Percentiles rank a stretch among this genome's conserved stretches.
These are phyloP conservation scores for Tryphoninae sp. DNA, from an alignment of 2,888 invertebrate species.

Conservation along the genomic window DNA sequence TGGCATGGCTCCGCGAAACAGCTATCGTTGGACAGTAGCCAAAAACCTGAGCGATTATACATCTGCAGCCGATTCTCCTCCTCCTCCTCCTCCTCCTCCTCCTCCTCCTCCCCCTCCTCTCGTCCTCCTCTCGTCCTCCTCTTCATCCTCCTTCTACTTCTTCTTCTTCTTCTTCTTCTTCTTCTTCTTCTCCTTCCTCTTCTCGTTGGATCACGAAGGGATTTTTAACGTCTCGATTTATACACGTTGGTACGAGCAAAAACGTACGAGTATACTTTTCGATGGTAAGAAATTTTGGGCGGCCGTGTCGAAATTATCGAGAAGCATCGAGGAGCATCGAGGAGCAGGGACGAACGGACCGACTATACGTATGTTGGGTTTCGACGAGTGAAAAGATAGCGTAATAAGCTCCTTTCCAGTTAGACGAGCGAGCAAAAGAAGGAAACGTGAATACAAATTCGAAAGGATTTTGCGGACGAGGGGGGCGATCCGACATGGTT, in stretches of 20 bases:
- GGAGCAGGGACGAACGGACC: no score
- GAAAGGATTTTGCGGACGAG: slow-evolving; percentile 64
- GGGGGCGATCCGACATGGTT: slow-evolving; percentile 54
- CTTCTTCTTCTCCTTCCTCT: neutral
- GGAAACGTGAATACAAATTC: slow-evolving; percentile 64
- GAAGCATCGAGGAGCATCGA: no score
- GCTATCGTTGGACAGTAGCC: slow-evolving; percentile 78
- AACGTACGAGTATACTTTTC: neutral
- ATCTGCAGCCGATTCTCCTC: slow-evolving; percentile 18
- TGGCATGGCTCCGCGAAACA: slow-evolving; percentile 68
- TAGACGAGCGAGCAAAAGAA: neutral
- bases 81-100: slow-evolving; percentile 19
- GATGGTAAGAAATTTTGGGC: no score
- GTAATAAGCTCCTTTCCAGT: no score
- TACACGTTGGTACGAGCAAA: no score
- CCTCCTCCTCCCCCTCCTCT: slow-evolving; percentile 11
- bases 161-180: slow-evolving; percentile 3
- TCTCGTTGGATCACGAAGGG: no score
- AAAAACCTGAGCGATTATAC: slow-evolving; percentile 70
- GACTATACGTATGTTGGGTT: no score
- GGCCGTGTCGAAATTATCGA: no score
- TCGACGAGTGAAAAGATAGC: no score
- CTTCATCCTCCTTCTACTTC: slow-evolving; percentile 12
- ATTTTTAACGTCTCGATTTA: no score
- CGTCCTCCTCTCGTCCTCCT: neutral